phyloP scores from a whole-genome alignment of 2,797 vertebrate species.

The Molossus alvarezi region DNA sequence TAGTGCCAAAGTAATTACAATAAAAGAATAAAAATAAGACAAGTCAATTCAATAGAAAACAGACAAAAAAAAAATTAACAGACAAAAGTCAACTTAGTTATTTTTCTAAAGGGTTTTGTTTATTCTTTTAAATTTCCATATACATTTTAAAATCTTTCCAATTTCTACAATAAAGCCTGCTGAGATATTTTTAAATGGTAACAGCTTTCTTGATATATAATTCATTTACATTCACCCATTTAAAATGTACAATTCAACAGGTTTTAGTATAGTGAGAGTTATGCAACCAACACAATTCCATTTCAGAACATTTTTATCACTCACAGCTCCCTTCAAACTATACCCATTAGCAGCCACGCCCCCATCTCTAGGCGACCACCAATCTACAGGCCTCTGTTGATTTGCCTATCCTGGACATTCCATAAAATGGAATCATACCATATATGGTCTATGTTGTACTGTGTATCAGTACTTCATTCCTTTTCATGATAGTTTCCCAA shows the following conservation, averaged over 20 bases:
- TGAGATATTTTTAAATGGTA: neutral
- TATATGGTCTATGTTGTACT: neutral
- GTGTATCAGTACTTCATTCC: neutral
- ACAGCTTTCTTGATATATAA: slow-evolving; percentile 7
- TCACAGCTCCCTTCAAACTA: neutral
- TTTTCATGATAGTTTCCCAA: slow-evolving; percentile 24
- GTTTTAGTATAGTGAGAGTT: slow-evolving; percentile 5
- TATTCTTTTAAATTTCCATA: slow-evolving; percentile 53
- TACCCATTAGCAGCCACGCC: neutral
- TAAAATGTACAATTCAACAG: neutral
- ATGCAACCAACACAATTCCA: neutral
- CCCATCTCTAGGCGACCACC: neutral
- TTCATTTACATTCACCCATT: neutral
- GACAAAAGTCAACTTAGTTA: slow-evolving; percentile 14
- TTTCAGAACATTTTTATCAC: slow-evolving; percentile 31
- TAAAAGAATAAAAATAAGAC: slow-evolving; percentile 44
- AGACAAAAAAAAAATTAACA: slow-evolving; percentile 39
- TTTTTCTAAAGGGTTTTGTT: slow-evolving; percentile 44
- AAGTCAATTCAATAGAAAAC: neutral
- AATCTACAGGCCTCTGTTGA: neutral
- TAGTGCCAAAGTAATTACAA: slow-evolving; percentile 40
- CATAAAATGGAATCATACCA: neutral
- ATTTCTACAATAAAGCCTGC: neutral
- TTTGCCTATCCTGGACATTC: neutral
- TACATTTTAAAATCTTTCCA: slow-evolving; percentile 53